Conservation (phyloP, 2,888 invertebrate species). For the Physocephala rufipes region DNA sequence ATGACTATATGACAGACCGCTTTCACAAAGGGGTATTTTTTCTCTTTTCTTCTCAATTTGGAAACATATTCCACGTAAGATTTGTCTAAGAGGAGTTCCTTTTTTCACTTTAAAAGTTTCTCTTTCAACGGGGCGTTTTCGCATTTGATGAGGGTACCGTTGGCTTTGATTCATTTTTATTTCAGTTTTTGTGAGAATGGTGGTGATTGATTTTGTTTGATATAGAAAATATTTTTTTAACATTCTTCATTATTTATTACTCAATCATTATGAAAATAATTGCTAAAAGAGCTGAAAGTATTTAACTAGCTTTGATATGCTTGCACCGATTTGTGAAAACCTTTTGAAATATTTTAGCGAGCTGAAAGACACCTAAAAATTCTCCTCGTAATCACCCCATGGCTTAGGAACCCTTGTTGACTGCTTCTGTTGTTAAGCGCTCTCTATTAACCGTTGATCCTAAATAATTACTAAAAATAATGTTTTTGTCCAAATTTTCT, state of each 20-base stretch:
- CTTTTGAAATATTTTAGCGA: too few relatives aligned
- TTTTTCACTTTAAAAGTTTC: constrained; percentile 5
- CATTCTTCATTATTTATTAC: constrained; percentile 42
- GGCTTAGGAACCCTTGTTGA: too few relatives aligned
- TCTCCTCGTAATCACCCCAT: too few relatives aligned
- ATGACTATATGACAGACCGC: too few relatives aligned
- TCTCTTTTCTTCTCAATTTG: too few relatives aligned
- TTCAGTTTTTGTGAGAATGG: constrained; percentile 41
- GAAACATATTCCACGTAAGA: constrained; percentile 16
- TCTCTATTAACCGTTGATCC: constrained; percentile 18
- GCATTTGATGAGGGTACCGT: background rate
- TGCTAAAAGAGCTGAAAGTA: too few relatives aligned
- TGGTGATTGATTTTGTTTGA: constrained; percentile 47
- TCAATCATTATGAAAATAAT: too few relatives aligned
- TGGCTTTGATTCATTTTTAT: constrained; percentile 40
- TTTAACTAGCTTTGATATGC: too few relatives aligned
- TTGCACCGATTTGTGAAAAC: too few relatives aligned
- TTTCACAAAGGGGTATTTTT: too few relatives aligned
- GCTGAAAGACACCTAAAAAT: too few relatives aligned
- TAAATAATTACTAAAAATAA: background rate
- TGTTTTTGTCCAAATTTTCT: background rate
- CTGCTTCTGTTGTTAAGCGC: background rate
- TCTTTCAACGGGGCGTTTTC: constrained; percentile 27
- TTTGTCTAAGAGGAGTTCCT: constrained; percentile 8
- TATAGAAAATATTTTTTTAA: constrained; percentile 1